Conservation (phyloP, 2,113 vertebrate genomes). For the Antechinus flavipes region DNA sequence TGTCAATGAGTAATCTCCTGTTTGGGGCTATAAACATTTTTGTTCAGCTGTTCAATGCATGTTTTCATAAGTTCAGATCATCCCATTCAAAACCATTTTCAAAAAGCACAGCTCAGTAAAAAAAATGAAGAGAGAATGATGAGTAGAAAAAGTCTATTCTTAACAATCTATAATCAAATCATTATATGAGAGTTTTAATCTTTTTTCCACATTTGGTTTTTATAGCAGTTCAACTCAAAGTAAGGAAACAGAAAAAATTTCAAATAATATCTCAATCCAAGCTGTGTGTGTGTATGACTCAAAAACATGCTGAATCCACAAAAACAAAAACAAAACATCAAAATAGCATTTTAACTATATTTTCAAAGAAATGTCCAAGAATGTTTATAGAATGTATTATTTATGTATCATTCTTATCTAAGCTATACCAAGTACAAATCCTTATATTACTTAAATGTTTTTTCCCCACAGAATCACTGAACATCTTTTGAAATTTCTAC, state of each 20-base stretch:
- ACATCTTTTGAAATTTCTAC: not conserved
- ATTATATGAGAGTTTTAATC: constrained; percentile 61
- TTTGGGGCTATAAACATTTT: constrained; percentile 72
- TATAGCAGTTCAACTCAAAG: constrained; percentile 49
- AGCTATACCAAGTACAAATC: not conserved
- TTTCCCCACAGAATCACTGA: not conserved
- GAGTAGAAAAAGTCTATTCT: constrained; percentile 77
- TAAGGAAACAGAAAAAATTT: constrained; percentile 30
- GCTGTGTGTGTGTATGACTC: constrained; percentile 21
- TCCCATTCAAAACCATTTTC: constrained; percentile 76
- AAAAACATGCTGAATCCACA: constrained; percentile 56
- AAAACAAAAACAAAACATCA: not conserved
- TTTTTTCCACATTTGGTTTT: constrained; percentile 57
- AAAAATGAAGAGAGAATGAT: constrained; percentile 78
- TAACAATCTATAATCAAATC: constrained; percentile 78
- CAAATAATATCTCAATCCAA: constrained; percentile 54
- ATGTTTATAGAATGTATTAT: not conserved
- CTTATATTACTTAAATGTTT: not conserved
- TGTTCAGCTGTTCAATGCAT: constrained; percentile 77
- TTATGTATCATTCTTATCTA: not conserved
- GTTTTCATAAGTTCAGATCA: constrained; percentile 77
- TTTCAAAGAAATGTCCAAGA: not conserved
- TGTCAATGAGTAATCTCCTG: constrained; percentile 76
- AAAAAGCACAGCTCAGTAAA: constrained; percentile 77
- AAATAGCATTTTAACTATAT: not conserved